Percentiles rank a stretch among this genome's conserved stretches.
Evolutionary conservation across 2,888 invertebrate species (phyloP).

Genomic region (Tetranychus truncatus): DNA sequence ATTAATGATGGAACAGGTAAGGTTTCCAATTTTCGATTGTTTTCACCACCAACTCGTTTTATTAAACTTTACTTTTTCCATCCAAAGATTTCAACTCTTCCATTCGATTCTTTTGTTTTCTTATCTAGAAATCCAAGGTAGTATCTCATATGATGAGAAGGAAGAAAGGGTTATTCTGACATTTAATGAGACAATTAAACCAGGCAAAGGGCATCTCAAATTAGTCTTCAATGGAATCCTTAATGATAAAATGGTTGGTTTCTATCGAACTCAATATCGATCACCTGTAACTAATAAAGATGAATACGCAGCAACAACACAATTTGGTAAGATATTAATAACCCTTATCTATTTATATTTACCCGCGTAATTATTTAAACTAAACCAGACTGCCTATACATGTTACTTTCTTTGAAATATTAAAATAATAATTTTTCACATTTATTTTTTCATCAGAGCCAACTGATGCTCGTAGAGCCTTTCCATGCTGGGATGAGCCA

Average conservation of each 20-base stretch:
- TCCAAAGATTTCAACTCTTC: not conserved
- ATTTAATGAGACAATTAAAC: constrained; percentile 41
- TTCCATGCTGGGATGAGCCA: constrained; percentile 43
- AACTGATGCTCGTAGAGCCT: not conserved
- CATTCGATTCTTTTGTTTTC: constrained; percentile 43
- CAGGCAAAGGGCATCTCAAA: constrained; percentile 40
- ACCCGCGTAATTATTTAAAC: no score
- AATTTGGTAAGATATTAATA: constrained; percentile 42
- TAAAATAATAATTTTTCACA: no score
- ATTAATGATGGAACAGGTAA: not conserved
- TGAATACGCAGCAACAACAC: constrained; percentile 58
- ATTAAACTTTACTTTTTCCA: not conserved
- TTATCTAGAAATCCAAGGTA: no score
- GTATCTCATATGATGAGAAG: no score
- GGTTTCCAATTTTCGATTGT: no score
- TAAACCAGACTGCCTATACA: no score
- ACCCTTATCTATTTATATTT: constrained; percentile 37
- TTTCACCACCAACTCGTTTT: no score
- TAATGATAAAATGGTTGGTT: constrained; percentile 80
- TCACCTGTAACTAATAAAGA: constrained; percentile 47
- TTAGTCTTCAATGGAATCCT: constrained; percentile 65
- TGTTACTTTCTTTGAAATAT: no score
- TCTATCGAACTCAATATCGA: constrained; percentile 71
- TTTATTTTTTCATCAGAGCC: not conserved
- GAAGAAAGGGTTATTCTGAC: no score